Percentiles rank a stretch among this genome's conserved stretches.
Evolutionary conservation across 1,140 invertebrate species (phyloP).

Genomic region (Homalodisca vitripennis): DNA sequence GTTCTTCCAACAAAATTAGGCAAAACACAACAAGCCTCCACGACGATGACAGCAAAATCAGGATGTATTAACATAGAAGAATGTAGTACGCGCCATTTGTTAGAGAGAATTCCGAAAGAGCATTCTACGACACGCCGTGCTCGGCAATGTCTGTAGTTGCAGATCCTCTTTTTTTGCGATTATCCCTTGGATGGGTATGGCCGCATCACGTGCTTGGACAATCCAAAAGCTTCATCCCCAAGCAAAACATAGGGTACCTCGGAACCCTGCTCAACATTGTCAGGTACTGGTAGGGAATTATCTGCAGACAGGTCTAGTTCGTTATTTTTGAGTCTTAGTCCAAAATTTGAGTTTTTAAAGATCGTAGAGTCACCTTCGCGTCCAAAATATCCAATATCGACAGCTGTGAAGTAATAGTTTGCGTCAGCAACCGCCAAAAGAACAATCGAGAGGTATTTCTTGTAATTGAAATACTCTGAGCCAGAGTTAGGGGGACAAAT

Average conservation of each 20-base stretch:
- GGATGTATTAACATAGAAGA: slow-evolving; percentile 28
- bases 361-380: no score
- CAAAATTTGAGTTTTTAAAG: no score
- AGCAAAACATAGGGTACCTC: slow-evolving; percentile 34
- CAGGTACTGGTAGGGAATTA: no score
- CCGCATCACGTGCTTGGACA: slow-evolving; percentile 36
- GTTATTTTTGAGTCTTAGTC: no score
- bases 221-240: slow-evolving; percentile 43
- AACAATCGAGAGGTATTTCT: no score
- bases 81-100: slow-evolving; percentile 45
- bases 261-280: no score
- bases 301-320: no score
- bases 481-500: no score
- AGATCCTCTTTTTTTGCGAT: slow-evolving; percentile 37
- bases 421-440: no score
- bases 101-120: slow-evolving; percentile 42
- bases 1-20: not conserved
- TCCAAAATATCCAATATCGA: no score
- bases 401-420: no score
- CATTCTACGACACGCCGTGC: slow-evolving; percentile 41
- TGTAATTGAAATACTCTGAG: no score
- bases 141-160: slow-evolving; percentile 41
- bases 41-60: not conserved
- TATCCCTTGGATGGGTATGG: slow-evolving; percentile 28
- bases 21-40: not conserved